Percentiles rank a stretch among this genome's conserved stretches.
These are phyloP conservation scores for Zygothrica quintamaculata DNA, from an alignment of 2,888 invertebrate species.

Conservation along the genomic window DNA sequence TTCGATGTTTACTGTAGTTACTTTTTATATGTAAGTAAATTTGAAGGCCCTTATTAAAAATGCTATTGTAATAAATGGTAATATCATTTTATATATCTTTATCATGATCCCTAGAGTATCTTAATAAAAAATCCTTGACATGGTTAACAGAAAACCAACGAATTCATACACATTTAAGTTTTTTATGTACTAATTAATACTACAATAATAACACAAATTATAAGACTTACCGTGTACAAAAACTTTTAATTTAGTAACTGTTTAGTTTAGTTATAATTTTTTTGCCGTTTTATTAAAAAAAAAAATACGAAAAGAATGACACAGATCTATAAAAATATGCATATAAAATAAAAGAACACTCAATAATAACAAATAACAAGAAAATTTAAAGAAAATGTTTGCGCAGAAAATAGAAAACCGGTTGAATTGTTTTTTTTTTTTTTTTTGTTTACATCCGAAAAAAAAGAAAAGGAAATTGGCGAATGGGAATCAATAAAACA, in stretches of 20 bases:
- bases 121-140: no score
- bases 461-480: conserved; percentile 20
- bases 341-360: conserved; percentile 29
- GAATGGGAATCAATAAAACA: conserved; percentile 71
- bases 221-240: conserved; percentile 38
- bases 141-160: no score
- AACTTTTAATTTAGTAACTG: conserved; percentile 22
- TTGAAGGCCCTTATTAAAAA: conserved; percentile 17
- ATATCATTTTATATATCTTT: no score
- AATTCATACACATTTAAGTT: no score
- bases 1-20: background rate
- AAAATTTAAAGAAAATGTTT: conserved; percentile 34
- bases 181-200: no score
- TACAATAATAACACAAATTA: no score
- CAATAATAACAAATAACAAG: conserved; percentile 17
- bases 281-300: conserved; percentile 19
- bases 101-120: no score
- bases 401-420: conserved; percentile 52
- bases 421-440: no score
- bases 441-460: conserved; percentile 54
- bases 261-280: conserved; percentile 28
- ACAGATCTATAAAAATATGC: conserved; percentile 18
- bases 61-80: conserved; percentile 13
- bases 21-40: background rate
- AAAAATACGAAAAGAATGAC: conserved; percentile 18